These are phyloP conservation scores for Nematolebias whitei DNA, from an alignment of 2,113 vertebrate species.

Conservation along the genomic window DNA sequence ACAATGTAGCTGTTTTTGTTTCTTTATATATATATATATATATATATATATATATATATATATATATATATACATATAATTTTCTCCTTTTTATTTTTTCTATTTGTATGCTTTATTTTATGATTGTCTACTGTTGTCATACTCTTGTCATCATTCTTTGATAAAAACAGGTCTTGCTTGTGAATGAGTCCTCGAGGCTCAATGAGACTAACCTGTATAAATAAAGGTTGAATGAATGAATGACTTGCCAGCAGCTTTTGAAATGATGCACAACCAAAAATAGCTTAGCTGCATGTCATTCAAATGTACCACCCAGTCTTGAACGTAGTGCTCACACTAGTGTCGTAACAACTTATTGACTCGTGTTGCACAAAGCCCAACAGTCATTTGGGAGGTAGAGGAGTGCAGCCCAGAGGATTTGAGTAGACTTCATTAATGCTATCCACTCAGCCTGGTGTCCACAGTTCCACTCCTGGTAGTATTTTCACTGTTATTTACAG, in stretches of 20 bases:
- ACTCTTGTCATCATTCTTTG: too few species aligned
- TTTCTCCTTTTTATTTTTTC: too few species aligned
- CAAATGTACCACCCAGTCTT: not conserved
- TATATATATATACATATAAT: too few species aligned
- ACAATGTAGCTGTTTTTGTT: too few species aligned
- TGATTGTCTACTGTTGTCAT: too few species aligned
- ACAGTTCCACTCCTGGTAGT: not conserved
- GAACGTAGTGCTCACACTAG: not conserved
- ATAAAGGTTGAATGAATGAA: too few species aligned
- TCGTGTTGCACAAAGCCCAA: constrained; percentile 8
- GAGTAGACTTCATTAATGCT: constrained; percentile 35
- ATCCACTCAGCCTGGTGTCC: constrained; percentile 13
- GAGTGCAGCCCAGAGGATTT: constrained; percentile 23
- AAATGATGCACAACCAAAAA: not conserved
- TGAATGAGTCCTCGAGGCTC: too few species aligned
- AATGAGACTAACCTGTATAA: too few species aligned
- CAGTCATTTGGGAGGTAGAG: constrained; percentile 19
- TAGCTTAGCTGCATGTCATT: not conserved
- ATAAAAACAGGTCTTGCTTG: too few species aligned
- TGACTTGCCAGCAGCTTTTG: not conserved
- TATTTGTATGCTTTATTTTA: too few species aligned
- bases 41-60: too few species aligned
- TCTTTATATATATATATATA: too few species aligned
- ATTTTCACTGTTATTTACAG: constrained; percentile 7
- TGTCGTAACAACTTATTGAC: constrained; percentile 37